A percentile compares a stretch with the other conserved stretches of the same genome.
These are phyloP conservation scores for Cairina moschata DNA, from an alignment of 2,113 vertebrate genomes.

Conservation along the genomic window DNA sequence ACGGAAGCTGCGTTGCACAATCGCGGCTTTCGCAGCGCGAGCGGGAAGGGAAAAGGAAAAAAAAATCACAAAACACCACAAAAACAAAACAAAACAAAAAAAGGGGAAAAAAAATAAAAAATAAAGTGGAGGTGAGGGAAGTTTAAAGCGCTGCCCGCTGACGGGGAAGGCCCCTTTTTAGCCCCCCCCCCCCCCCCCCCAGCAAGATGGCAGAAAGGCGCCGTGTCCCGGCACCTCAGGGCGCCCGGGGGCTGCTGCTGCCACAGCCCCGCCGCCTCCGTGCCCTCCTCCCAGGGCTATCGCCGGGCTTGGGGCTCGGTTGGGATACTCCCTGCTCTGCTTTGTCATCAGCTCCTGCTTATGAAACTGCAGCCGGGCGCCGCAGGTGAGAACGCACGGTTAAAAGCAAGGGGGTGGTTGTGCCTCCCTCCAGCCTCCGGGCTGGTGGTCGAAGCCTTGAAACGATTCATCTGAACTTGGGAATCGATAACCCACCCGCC, in stretches of 20 bases:
- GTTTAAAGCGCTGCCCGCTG: neutral
- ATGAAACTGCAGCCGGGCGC: neutral
- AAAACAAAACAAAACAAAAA: no score
- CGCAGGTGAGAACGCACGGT: constrained; percentile 37
- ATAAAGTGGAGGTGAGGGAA: constrained; percentile 71
- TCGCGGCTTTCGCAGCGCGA: constrained; percentile 72
- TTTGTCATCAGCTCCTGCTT: constrained; percentile 62
- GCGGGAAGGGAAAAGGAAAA: neutral
- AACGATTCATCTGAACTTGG: neutral
- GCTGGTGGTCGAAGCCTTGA: neutral
- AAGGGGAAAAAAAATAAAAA: neutral
- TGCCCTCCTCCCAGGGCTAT: no score
- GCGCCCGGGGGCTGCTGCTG: neutral
- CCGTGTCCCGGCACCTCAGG: neutral
- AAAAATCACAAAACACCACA: no score
- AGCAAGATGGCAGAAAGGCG: constrained; percentile 53
- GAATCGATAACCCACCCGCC: neutral
- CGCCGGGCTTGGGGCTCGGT: neutral
- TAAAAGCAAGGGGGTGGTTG: neutral
- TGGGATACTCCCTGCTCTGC: constrained; percentile 54
- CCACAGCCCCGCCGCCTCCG: neutral
- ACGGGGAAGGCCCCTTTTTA: no score
- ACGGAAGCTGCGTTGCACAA: constrained; percentile 72
- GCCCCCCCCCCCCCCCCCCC: no score
- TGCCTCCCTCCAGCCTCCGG: no score